Base-by-base conservation (phyloP, 2,113 vertebrate genomes). In the Hirundichthys speculiger region DNA sequence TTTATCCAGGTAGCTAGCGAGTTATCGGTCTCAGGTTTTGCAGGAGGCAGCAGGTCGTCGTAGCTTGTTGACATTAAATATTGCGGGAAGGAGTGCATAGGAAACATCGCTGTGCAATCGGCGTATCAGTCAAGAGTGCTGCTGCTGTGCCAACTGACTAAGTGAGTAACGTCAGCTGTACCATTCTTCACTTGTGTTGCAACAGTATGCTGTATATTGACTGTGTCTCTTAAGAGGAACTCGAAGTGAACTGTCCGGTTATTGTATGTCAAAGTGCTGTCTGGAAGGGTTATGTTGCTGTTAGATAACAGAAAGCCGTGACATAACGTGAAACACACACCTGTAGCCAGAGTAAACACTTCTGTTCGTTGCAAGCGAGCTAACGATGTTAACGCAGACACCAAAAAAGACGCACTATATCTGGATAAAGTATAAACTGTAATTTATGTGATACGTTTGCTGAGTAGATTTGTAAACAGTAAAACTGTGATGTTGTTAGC, bases 291-390 rank as follows among this genome's bases (percentile, higher is more conserved):
- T 52, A 13, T 41, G 27, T 40, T 25, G 5, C 43, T 40, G 16
- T 71, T 68, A 11, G 60, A 57, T 41, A 68, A 65, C 14, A 22
- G 13, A 14, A 15, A 66, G 62, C 64, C 55, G 10, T 70, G 61
- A 82, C 48, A 70, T 47, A 73, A 77, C 60, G 34, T 56, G 48
- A 15, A 49, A 14, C 41, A 67, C 62, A 81, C 88, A 89, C 88
- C 69, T 85, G 85, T 83, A 77, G 82, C 81, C 48, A 53, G 39
- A 84, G 74, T 84, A 77, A 87, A 86, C 72, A 81, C 1, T 69
- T 56, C 51, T n/a, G 39, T 7, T 16, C 21, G 64, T 61, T 68
- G 42, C 41, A n/a, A 53, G 39, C n/a, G 21, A 18, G 47, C 53
- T 71, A 65, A 64, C 10, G 41, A 20, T 3, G 22, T 40, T 27